These are phyloP conservation scores for Chorisops tibialis DNA, from an alignment of 2,888 invertebrate genomes.

Conservation along the genomic window DNA sequence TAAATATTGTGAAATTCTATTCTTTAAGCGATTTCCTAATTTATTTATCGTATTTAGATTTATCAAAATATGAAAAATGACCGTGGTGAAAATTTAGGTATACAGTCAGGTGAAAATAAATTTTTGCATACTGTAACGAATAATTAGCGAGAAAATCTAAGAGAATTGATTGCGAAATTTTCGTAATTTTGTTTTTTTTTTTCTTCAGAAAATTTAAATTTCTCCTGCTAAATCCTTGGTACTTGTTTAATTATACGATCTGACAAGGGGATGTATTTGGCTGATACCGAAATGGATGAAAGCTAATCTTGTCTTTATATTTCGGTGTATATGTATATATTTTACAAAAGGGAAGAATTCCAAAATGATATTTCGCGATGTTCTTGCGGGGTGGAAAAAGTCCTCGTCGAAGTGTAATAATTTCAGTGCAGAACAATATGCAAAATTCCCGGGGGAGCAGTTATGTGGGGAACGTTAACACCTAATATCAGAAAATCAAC, in stretches of 20 bases:
- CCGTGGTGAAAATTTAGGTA: no score
- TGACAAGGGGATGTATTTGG: background rate
- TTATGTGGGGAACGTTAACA: constrained; percentile 36
- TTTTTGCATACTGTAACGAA: no score
- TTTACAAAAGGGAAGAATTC: background rate
- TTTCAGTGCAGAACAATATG: constrained; percentile 18
- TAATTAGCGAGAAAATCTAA: no score
- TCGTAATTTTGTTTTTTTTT: no score
- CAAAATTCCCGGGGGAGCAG: constrained; percentile 22
- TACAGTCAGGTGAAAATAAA: no score
- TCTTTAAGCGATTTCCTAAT: no score
- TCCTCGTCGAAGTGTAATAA: constrained; percentile 13
- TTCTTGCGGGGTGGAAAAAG: background rate
- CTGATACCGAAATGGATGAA: constrained; percentile 18
- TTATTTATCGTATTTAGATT: no score
- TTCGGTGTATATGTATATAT: constrained; percentile 13
- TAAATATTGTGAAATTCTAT: no score
- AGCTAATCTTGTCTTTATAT: constrained; percentile 23
- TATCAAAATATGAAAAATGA: no score
- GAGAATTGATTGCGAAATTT: no score
- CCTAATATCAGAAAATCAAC: constrained; percentile 39
- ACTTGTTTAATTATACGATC: constrained; percentile 8
- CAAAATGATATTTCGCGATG: background rate
- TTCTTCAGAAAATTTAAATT: no score
- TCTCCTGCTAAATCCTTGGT: background rate